Conservation (phyloP, 2,797 vertebrate genomes). For the Phataginus tetradactyla region DNA sequence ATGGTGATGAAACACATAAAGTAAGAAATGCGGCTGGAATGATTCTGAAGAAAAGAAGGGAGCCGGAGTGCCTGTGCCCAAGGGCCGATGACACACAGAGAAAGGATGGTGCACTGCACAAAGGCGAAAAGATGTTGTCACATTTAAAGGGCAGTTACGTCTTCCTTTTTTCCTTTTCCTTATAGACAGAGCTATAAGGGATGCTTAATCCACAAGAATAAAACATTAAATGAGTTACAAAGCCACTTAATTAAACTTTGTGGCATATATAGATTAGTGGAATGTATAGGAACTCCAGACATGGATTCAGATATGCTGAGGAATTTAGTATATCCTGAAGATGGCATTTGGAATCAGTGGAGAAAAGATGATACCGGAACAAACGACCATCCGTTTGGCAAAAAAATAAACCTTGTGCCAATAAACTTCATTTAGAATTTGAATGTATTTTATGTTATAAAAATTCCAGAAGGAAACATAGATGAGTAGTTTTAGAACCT, state of each 20-base stretch:
- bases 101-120: background rate
- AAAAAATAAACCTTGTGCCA: background rate
- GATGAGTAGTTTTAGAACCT: background rate
- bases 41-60: background rate
- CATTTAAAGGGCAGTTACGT: background rate
- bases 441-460: background rate
- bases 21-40: background rate
- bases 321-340: background rate
- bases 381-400: background rate
- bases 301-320: background rate
- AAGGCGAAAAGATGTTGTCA: background rate
- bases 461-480: background rate
- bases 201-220: background rate
- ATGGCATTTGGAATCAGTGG: background rate
- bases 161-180: background rate
- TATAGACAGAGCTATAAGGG: background rate
- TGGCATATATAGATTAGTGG: background rate
- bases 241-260: background rate
- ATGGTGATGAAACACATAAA: background rate
- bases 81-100: background rate
- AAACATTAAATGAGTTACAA: constrained; percentile 21
- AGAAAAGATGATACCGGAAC: background rate
- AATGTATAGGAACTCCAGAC: background rate
- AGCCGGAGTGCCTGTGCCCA: background rate
- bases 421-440: background rate